Base-by-base conservation (phyloP, 2,888 invertebrate species). In the Cecidostiba fungosa region DNA sequence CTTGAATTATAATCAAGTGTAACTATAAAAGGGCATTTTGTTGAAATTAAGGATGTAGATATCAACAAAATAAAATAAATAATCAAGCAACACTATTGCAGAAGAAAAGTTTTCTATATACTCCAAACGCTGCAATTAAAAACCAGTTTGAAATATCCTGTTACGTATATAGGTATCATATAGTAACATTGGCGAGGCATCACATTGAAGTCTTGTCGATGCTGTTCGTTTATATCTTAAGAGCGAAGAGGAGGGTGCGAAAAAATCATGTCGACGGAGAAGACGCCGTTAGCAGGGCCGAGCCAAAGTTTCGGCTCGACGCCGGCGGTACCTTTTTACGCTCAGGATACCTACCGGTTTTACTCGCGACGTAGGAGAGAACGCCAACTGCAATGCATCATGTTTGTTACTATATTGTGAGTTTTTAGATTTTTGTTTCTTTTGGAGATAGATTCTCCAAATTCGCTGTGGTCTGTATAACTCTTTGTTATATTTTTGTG, bases 301-400 rank as follows among this genome's bases (percentile, higher is more conserved):
- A 29, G 80, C n/a, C 43, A 87, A 10, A 82, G 66, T 59, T 78
- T 86, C 16, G 87, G 85, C 72, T 86, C 87, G 23, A 73, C 85
- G 5, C 72, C 85, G 23, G 83, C 85, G 84, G 82, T 86, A 82
- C 86, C 88, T 23, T 89, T 87, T 85, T 90, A 90, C 87, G 88
- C 88, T 6, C 88, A 88, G 32, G 88, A 89, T 50, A 84, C 85
- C 29, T 80, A 88, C 74, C 88, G 86, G 16, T 91, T 89, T 87
- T 86, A 90, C 84, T 88, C 90, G 36, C 88, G 89, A 19, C 89
- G 86, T 10, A 90, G 88, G 77, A 89, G 87, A 79, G 88, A 89
- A 43, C 81, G 87, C 43, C 89, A 88, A 79, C 85, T 90, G 14
- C 88, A 89, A 89, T 91, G 88, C 66, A 54, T 89, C 86, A 86